phyloP scores from a whole-genome alignment of 1,140 invertebrate genomes.

The Odontomachus brunneus region DNA sequence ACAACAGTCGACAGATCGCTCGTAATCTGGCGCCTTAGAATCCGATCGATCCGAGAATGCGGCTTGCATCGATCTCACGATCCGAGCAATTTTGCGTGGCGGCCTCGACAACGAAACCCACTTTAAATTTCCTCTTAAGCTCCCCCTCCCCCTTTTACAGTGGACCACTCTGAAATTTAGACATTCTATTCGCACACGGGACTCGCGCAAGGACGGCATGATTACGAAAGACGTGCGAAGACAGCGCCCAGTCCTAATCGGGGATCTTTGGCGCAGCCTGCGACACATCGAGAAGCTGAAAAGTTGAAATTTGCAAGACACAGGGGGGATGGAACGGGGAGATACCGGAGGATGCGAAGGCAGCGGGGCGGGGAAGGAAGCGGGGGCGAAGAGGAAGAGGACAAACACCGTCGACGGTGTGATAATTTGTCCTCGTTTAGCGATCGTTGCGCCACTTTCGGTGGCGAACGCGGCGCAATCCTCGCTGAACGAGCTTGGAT shows the following conservation, averaged over 20 bases:
- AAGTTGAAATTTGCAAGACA: background rate
- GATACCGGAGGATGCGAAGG: too few relatives aligned
- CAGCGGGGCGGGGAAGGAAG: slow-evolving; percentile 15
- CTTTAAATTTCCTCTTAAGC: background rate
- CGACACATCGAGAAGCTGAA: slow-evolving; percentile 8
- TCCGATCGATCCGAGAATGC: slow-evolving; percentile 24
- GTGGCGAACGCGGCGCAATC: background rate
- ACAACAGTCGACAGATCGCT: slow-evolving; percentile 33
- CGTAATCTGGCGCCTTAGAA: slow-evolving; percentile 57
- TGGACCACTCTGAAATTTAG: background rate
- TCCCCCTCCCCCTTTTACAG: background rate
- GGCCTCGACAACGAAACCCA: background rate
- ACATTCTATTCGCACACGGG: background rate
- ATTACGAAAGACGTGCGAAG: background rate
- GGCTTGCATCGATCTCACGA: slow-evolving; percentile 37
- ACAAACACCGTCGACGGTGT: background rate
- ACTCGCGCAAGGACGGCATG: background rate
- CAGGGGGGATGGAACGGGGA: too few relatives aligned
- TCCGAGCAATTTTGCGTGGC: slow-evolving; percentile 12
- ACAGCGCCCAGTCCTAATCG: slow-evolving; percentile 9
- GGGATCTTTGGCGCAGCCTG: background rate
- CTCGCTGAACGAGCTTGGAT: background rate
- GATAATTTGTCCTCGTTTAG: background rate
- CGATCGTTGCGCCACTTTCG: slow-evolving; percentile 15
- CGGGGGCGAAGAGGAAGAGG: background rate